Conservation (phyloP, 2,888 invertebrate species). For the Phortica magna region DNA sequence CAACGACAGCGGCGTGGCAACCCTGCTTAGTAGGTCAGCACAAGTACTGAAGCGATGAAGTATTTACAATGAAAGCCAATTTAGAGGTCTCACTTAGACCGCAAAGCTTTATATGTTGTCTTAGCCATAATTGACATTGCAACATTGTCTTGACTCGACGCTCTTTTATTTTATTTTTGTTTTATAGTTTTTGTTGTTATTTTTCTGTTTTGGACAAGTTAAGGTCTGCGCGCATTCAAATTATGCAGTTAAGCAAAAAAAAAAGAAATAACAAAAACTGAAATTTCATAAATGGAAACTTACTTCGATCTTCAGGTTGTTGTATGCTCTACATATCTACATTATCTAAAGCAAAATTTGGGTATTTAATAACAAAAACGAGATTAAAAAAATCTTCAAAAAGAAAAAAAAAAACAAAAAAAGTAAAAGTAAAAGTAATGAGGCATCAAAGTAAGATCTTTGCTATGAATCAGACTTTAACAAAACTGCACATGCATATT, state of each 20-base stretch:
- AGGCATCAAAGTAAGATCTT: too few species aligned
- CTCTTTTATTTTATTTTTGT: not conserved
- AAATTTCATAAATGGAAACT: not conserved
- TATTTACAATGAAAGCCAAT: not conserved
- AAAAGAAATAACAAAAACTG: not conserved
- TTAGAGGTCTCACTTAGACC: not conserved
- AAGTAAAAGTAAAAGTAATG: not conserved
- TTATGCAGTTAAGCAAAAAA: slow-evolving; percentile 67
- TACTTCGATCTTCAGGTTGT: too few species aligned
- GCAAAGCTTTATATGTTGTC: slow-evolving; percentile 35
- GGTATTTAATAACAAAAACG: not conserved
- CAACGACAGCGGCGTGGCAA: not conserved
- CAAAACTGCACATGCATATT: too few species aligned
- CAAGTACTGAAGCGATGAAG: not conserved
- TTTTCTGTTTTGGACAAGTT: slow-evolving; percentile 46
- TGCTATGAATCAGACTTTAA: too few species aligned
- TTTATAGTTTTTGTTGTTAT: not conserved
- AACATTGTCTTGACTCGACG: slow-evolving; percentile 21
- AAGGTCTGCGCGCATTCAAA: slow-evolving; percentile 71
- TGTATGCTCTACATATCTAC: too few species aligned
- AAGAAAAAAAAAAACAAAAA: not conserved
- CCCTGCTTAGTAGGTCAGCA: not conserved
- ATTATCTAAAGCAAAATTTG: not conserved
- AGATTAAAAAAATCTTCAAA: not conserved
- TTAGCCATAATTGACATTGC: slow-evolving; percentile 61